Evolutionary conservation across 1,140 invertebrate species (phyloP).

Genomic region (Drosophila subpulchrella): DNA sequence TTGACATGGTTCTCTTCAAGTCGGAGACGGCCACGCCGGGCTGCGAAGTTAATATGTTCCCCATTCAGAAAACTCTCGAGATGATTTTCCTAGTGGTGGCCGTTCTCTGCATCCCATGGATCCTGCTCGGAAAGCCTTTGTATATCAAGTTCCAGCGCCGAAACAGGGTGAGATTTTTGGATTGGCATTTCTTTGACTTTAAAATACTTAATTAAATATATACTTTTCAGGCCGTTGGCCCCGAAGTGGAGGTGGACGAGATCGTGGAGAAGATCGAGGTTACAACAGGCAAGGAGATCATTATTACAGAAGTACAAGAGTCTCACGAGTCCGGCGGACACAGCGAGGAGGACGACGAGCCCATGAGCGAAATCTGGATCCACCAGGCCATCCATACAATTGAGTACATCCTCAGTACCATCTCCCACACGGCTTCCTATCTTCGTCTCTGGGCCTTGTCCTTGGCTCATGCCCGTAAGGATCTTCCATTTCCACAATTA

Average conservation of each 20-base stretch:
- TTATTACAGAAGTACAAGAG: conserved; percentile 62
- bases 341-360: conserved; percentile 86
- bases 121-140: conserved; percentile 95
- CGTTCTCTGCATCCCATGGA: conserved; percentile 94
- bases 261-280: conserved; percentile 74
- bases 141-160: conserved; percentile 85
- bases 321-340: conserved; percentile 76
- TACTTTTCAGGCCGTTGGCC: conserved; percentile 10
- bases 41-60: conserved; percentile 90
- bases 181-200: accelerated
- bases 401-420: conserved; percentile 97
- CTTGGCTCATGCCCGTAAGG: conserved; percentile 96
- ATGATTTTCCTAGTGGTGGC: conserved; percentile 90
- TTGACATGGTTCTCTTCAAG: conserved; percentile 95
- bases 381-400: conserved; percentile 98
- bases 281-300: conserved; percentile 58
- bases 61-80: conserved; percentile 90
- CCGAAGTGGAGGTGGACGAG: conserved; percentile 42
- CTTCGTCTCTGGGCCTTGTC: conserved; percentile 98
- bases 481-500: background rate
- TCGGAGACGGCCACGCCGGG: conserved; percentile 84
- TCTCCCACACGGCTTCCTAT: conserved; percentile 98
- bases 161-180: conserved; percentile 29
- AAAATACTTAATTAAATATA: background rate
- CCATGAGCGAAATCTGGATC: conserved; percentile 95